Evolutionary conservation across 2,113 vertebrate genomes (phyloP).

Genomic region (Cyanistes caeruleus): DNA sequence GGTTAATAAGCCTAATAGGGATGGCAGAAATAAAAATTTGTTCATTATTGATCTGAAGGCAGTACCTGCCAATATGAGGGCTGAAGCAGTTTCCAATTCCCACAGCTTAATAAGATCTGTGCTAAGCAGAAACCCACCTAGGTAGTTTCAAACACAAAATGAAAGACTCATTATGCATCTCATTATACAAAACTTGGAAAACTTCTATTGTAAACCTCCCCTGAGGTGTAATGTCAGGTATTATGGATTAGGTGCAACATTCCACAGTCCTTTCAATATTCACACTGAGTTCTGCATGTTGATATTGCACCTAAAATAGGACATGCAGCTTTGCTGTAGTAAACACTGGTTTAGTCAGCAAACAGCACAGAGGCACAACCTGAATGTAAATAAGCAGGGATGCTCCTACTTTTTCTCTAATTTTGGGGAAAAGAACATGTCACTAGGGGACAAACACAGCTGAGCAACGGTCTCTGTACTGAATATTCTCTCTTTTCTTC

Average conservation of each 20-base stretch:
- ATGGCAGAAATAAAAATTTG: conserved; percentile 5
- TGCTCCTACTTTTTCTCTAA: neutral
- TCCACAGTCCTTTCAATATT: conserved; percentile 25
- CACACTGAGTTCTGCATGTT: neutral
- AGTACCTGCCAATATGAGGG: neutral
- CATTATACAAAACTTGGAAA: conserved; percentile 28
- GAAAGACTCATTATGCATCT: conserved; percentile 37
- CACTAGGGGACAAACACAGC: neutral
- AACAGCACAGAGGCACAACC: neutral
- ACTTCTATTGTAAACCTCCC: conserved; percentile 21
- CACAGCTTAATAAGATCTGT: neutral
- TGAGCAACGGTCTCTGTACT: neutral
- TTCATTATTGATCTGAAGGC: conserved; percentile 27
- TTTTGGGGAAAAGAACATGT: neutral
- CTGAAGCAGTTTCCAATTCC: conserved; percentile 16
- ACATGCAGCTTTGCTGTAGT: conserved; percentile 1
- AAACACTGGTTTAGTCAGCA: conserved; percentile 49
- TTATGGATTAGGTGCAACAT: conserved; percentile 48
- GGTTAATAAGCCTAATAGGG: neutral
- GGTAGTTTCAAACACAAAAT: conserved; percentile 41
- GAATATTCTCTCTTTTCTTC: neutral
- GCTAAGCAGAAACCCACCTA: neutral
- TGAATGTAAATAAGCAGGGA: conserved; percentile 12
- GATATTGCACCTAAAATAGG: conserved; percentile 27
- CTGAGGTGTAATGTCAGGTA: conserved; percentile 13